Evolutionary conservation across 1,140 invertebrate species (phyloP).

Genomic region (Homalodisca vitripennis): DNA sequence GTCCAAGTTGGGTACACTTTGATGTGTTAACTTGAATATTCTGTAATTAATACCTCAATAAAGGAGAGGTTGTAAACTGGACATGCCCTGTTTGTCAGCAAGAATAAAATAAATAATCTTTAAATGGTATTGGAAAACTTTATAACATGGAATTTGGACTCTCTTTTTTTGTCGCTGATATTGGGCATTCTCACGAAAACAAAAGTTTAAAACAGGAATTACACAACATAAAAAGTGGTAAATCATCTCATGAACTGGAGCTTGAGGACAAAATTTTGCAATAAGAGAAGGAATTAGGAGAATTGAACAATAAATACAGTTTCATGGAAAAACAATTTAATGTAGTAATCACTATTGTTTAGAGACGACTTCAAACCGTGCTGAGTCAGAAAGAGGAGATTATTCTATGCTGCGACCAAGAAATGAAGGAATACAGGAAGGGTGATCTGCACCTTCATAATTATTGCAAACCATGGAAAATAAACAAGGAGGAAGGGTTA

Average conservation of each 20-base stretch:
- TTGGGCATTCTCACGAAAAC: neutral
- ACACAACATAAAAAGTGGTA: neutral
- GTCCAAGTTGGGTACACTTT: neutral
- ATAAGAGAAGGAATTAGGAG: neutral
- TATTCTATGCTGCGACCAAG: neutral
- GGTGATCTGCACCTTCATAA: neutral
- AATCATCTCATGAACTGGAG: too few species aligned
- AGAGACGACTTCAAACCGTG: neutral
- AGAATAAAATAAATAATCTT: neutral
- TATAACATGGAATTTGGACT: too few species aligned
- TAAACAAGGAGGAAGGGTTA: neutral
- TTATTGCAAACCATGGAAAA: neutral
- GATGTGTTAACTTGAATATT: neutral
- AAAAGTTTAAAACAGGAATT: neutral
- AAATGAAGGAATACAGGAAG: neutral
- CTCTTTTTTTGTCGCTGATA: neutral
- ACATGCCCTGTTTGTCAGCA: too few species aligned
- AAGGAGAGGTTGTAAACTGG: neutral
- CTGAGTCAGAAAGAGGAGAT: neutral
- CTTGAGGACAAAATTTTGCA: neutral
- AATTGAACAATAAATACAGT: neutral
- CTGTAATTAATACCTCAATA: neutral
- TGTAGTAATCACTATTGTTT: neutral
- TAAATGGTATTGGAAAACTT: neutral
- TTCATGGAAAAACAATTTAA: neutral